Percentiles rank a stretch among this genome's conserved stretches.
Conservation (phyloP, 30 jellyfish, hydroid and myxozoan genomes). For the Hydractinia symbiolongicarpus region DNA sequence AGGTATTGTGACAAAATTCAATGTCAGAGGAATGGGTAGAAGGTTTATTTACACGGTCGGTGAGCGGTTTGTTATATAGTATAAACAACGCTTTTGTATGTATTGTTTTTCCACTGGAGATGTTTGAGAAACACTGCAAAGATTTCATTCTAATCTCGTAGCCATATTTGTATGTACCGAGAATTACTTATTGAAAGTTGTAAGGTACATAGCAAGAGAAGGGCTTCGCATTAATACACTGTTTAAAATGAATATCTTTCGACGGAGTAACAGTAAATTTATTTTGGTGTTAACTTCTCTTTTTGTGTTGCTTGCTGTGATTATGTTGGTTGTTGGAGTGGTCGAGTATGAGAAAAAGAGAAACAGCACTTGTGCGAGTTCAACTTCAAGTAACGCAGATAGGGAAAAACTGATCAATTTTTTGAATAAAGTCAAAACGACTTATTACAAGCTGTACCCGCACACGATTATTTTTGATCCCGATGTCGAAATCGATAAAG, state of each 20-base stretch:
- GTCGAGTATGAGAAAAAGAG: neutral
- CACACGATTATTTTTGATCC: conserved; percentile 67
- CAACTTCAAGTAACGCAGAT: neutral
- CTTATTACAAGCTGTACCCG: conserved; percentile 66
- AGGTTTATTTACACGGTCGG: too few relatives aligned
- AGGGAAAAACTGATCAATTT: conserved; percentile 11
- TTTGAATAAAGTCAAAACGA: conserved; percentile 49
- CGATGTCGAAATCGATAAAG: conserved; percentile 33
- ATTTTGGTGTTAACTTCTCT: neutral
- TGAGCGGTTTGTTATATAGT: too few relatives aligned
- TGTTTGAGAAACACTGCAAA: too few relatives aligned
- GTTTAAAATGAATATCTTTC: neutral
- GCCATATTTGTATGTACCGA: too few relatives aligned
- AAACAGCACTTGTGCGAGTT: neutral
- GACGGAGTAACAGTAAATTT: neutral
- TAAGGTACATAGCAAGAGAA: too few relatives aligned
- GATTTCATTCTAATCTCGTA: too few relatives aligned
- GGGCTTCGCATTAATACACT: too few relatives aligned
- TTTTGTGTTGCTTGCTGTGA: neutral
- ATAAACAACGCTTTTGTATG: too few relatives aligned
- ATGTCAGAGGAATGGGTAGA: too few relatives aligned
- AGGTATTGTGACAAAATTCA: too few relatives aligned
- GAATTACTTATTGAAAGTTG: too few relatives aligned
- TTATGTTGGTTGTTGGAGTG: conserved; percentile 3
- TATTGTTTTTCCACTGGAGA: too few relatives aligned